phyloP scores from a whole-genome alignment of 2,113 vertebrate species.

The Oreochromis niloticus region DNA sequence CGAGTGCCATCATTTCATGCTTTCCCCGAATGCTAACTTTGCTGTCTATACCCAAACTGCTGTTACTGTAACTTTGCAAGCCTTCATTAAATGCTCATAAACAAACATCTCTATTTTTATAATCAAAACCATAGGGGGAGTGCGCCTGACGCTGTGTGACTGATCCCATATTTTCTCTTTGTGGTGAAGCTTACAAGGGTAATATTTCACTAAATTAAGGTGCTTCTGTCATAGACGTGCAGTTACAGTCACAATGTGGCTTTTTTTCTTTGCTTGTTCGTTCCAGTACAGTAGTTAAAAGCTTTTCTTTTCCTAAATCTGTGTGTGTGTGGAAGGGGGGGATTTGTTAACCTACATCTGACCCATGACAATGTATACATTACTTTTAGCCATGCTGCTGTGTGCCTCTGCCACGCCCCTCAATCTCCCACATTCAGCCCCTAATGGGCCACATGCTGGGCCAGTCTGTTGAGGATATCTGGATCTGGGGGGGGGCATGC shows the following conservation, averaged over 20 bases:
- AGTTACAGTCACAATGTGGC: conserved; percentile 7
- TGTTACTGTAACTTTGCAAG: not conserved
- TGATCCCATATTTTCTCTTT: conserved; percentile 39
- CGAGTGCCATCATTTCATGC: conserved; percentile 3
- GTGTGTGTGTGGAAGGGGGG: not conserved
- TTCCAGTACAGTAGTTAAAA: conserved; percentile 34
- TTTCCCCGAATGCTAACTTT: not conserved
- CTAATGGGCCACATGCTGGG: conserved; percentile 57
- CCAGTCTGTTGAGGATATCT: conserved; percentile 32
- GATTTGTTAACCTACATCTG: conserved; percentile 52
- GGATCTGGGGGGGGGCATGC: conserved; percentile 5
- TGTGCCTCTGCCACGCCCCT: conserved; percentile 11
- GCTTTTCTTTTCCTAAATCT: conserved; percentile 18
- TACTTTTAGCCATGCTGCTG: conserved; percentile 43
- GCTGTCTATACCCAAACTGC: not conserved
- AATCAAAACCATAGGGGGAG: conserved; percentile 36
- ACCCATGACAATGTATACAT: conserved; percentile 57
- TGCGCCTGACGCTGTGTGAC: not conserved
- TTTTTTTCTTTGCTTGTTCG: not conserved
- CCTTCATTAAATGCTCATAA: not conserved
- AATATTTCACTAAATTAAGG: conserved; percentile 39
- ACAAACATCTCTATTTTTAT: conserved; percentile 17
- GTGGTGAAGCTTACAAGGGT: conserved; percentile 31
- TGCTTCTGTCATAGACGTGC: conserved; percentile 24
- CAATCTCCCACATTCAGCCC: conserved; percentile 25